Base-by-base conservation (phyloP, 2,888 invertebrate species). In the Drosophila rubida region DNA sequence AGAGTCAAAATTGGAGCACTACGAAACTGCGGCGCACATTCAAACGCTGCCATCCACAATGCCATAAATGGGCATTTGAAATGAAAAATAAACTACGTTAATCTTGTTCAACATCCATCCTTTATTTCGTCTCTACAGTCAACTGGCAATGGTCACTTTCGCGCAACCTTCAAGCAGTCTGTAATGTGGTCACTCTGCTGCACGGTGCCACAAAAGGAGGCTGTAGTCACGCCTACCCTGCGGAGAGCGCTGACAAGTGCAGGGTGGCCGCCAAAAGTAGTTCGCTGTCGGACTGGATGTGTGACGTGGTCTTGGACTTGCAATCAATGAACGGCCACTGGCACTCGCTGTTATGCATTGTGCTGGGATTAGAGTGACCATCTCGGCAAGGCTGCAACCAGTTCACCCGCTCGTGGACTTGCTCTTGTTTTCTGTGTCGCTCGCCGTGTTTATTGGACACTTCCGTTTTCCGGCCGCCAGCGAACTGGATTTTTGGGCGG, bases 381-480 rank as follows among this genome's bases (percentile, higher is more conserved):
- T 69, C 59, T 54, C 53, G 66, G 41, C 58, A 22, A 58, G 30
- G 14, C 45, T 8, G 25, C 27, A 63, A 75, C 75, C 75, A 68
- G 75, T 75, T 75, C 75, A 71, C 70, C 75, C 67, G 71, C 67
- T 23, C 48, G 44, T 25, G 23, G 14, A n/a, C 30, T n/a, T 48
- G 48, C 32, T 14, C 30, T 48, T 48, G 6, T 37, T 39, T 39
- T 41, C 7, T 14, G n/a, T 32, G 32, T 32, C 32, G 25, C 25
- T 25, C 6, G 25, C 25, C 13, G 4, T 25, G 35, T 14, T 22
- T n/a, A 23, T n/a, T n/a, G n/a, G 55, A 49, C 48, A 41, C 76
- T 76, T 76, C 76, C 76, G 77, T 69, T 77, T 76, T 77, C 77
- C 76, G 75, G 76, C 7, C n/a, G n/a, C 42, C 11, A 32, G 7